Conservation (phyloP, 1,140 invertebrate species). For the Panagrolaimus sp. region DNA sequence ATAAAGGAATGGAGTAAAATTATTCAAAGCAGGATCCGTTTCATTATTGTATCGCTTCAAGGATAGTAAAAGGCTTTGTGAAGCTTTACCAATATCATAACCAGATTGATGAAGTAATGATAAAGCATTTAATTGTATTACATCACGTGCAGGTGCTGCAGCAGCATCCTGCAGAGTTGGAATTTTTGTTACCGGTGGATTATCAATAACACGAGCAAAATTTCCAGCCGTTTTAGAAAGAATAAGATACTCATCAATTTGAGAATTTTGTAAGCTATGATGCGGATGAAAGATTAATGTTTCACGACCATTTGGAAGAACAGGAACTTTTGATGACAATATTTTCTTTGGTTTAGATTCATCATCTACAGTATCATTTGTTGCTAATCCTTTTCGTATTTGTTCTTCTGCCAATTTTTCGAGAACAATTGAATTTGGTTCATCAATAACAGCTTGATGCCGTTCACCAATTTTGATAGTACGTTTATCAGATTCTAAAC, state of each 20-base stretch:
- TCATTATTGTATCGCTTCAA: slow-evolving; percentile 59
- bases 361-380: slow-evolving; percentile 27
- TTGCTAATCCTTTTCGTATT: slow-evolving; percentile 19
- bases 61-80: slow-evolving; percentile 84
- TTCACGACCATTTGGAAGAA: slow-evolving; percentile 67
- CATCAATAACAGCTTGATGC: slow-evolving; percentile 72
- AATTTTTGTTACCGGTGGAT: slow-evolving; percentile 92
- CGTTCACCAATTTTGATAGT: slow-evolving; percentile 85
- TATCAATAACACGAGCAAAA: slow-evolving; percentile 94
- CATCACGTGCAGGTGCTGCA: slow-evolving; percentile 91
- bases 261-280: slow-evolving; percentile 79
- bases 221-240: slow-evolving; percentile 94
- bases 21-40: slow-evolving; percentile 41
- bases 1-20: slow-evolving; percentile 83
- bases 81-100: slow-evolving; percentile 83
- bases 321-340: not conserved
- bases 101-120: slow-evolving; percentile 83
- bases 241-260: slow-evolving; percentile 97
- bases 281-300: slow-evolving; percentile 86
- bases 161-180: slow-evolving; percentile 97
- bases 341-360: not conserved
- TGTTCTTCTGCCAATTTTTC: slow-evolving; percentile 16
- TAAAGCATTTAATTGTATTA: slow-evolving; percentile 97
- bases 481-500: slow-evolving; percentile 92
- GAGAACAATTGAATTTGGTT: slow-evolving; percentile 18